Evolutionary conservation across 2,888 invertebrate genomes (phyloP).

Genomic region (Osmoderma eremita): DNA sequence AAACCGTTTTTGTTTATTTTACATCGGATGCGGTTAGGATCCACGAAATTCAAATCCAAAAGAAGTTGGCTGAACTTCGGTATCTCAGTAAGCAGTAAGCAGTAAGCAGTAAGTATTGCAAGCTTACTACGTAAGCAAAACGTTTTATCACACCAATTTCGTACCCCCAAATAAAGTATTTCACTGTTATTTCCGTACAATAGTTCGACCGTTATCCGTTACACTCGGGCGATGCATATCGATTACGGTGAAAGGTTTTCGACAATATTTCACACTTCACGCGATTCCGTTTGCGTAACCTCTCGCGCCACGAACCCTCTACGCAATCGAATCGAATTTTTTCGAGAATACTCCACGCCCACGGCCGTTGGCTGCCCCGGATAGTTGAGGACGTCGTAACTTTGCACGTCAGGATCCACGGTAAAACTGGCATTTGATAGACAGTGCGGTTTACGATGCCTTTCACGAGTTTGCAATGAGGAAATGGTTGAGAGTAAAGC

Average conservation of each 20-base stretch:
- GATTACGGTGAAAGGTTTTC: background rate
- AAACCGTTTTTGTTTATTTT: too few species aligned
- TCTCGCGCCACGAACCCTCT: background rate
- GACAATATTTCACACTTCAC: background rate
- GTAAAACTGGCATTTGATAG: constrained; percentile 12
- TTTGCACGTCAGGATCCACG: background rate
- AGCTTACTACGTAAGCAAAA: too few species aligned
- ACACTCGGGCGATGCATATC: background rate
- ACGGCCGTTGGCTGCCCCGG: background rate
- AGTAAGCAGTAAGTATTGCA: too few species aligned
- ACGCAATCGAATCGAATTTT: background rate
- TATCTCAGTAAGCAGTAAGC: too few species aligned
- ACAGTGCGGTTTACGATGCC: constrained; percentile 8
- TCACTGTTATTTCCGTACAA: too few species aligned
- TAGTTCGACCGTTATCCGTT: too few species aligned
- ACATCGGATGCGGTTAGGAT: too few species aligned
- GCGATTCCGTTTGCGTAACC: background rate
- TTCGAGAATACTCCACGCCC: constrained; percentile 3
- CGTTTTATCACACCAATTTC: too few species aligned
- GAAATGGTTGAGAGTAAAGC: background rate
- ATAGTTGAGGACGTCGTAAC: background rate
- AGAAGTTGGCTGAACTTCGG: too few species aligned
- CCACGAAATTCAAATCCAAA: too few species aligned
- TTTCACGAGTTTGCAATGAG: background rate
- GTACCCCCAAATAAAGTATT: too few species aligned